Evolutionary conservation across 2,888 invertebrate genomes (phyloP), one percentile per base, ranked within the genome.

Genomic region (Drosophila percnosoma): DNA sequence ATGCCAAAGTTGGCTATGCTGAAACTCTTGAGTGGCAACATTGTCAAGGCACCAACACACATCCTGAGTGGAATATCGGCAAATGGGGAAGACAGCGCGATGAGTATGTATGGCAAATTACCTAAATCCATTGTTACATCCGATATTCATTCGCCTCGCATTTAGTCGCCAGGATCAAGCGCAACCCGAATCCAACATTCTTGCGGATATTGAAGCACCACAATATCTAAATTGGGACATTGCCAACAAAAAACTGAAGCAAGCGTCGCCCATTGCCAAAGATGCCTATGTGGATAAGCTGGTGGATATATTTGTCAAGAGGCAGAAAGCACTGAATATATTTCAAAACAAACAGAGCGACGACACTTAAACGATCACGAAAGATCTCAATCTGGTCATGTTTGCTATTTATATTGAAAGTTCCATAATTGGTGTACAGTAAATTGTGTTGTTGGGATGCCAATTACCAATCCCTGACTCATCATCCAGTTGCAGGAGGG

Each of bases 201-300:
- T n/a, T 13, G 6, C 57, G 13, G 34, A 45, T 15, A 61, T 83
- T 62, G 75, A 62, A 21, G 71, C 61, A 29, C 85, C 89, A 6
- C 60, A 53, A 31, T 89, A 67, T 64, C 59, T 85, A 24, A 87
- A 69, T 38, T 87, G 87, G 85, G 85, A 87, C 57, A 57, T 87
- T 2, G 15, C 64, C 7, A 67, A 68, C 13, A 70, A 75, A 0
- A 49, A 58, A 8, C 71, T 85, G 0, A 58, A 72, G 11, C 24
- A 65, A n/a, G 36, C 58, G 45, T 77, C 81, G 38, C 29, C 52
- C 3, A 18, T 27, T 2, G 69, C 59, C 11, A 82, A 72, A 63
- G 74, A 82, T 3, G 73, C 60, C 1, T 89, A 87, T 58, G 49
- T 89, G 38, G 71, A 83, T 11, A 69, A 76, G 36, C 24, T 87